Percentiles rank a stretch among this genome's conserved stretches.
Conservation (phyloP, 1,140 invertebrate species). For the Eurosta solidaginis region DNA sequence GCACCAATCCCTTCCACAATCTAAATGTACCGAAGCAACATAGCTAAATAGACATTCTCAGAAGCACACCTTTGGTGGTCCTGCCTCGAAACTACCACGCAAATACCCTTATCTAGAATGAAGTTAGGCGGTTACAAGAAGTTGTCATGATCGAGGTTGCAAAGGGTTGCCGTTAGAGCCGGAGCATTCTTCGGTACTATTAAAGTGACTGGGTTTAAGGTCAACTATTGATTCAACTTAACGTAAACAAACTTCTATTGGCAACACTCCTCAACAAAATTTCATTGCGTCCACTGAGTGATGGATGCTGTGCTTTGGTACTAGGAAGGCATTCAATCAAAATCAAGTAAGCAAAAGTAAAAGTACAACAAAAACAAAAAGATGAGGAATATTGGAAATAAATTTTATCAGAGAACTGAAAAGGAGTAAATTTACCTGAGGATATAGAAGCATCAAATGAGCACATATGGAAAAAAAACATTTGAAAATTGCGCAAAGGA, state of each 20-base stretch:
- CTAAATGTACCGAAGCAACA: too few relatives aligned
- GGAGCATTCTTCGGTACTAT: too few relatives aligned
- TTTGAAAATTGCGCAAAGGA: neutral
- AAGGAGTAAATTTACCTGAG: conserved; percentile 8
- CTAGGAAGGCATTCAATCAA: conserved; percentile 12
- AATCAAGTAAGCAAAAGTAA: conserved; percentile 4
- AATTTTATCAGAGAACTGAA: neutral
- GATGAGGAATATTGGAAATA: neutral
- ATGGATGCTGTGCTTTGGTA: neutral
- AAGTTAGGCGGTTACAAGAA: too few relatives aligned
- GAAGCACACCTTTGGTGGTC: too few relatives aligned
- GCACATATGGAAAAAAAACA: neutral
- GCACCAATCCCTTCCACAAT: too few relatives aligned
- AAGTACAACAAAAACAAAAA: neutral
- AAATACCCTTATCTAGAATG: too few relatives aligned
- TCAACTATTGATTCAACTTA: too few relatives aligned
- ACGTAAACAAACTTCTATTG: neutral
- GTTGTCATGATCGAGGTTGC: too few relatives aligned
- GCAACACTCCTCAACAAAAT: neutral
- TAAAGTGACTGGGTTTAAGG: too few relatives aligned
- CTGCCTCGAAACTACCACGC: too few relatives aligned
- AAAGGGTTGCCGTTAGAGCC: too few relatives aligned
- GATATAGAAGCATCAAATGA: neutral
- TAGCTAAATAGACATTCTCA: too few relatives aligned
- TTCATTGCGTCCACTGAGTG: conserved; percentile 9